Evolutionary conservation across 2,113 vertebrate species (phyloP).

Genomic region (Pelodiscus sinensis): DNA sequence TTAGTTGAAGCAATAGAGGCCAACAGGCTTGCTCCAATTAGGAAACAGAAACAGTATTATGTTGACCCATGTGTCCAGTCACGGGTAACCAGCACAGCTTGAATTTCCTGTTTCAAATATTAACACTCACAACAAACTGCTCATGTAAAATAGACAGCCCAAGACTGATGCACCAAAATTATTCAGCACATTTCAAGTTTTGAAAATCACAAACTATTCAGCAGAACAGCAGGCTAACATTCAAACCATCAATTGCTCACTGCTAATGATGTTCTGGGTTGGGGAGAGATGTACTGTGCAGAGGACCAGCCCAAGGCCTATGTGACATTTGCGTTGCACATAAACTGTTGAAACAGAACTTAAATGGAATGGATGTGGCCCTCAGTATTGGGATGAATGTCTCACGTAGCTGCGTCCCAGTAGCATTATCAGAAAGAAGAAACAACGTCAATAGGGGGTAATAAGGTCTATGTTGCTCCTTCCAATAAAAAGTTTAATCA

Average conservation of each 20-base stretch:
- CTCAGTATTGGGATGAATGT: constrained; percentile 32
- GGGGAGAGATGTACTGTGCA: neutral
- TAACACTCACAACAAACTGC: rapidly evolving
- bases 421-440: neutral
- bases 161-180: neutral
- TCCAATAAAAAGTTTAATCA: constrained; percentile 47
- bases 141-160: neutral
- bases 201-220: neutral
- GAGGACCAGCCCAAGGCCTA: neutral
- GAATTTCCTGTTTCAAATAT: rapidly evolving
- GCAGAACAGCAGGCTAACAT: neutral
- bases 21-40: neutral
- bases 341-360: neutral
- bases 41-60: rapidly evolving
- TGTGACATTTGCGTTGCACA: neutral
- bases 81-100: rapidly evolving
- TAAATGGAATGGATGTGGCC: neutral
- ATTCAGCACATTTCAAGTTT: neutral
- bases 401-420: neutral
- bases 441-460: constrained; percentile 25
- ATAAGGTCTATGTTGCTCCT: constrained; percentile 43
- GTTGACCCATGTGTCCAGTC: neutral
- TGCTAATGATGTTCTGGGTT: neutral
- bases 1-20: neutral
- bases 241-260: neutral